Evolutionary conservation across 53 echinoderm and acorn worm genomes (phyloP).

Genomic region (Glandiceps talaboti): DNA sequence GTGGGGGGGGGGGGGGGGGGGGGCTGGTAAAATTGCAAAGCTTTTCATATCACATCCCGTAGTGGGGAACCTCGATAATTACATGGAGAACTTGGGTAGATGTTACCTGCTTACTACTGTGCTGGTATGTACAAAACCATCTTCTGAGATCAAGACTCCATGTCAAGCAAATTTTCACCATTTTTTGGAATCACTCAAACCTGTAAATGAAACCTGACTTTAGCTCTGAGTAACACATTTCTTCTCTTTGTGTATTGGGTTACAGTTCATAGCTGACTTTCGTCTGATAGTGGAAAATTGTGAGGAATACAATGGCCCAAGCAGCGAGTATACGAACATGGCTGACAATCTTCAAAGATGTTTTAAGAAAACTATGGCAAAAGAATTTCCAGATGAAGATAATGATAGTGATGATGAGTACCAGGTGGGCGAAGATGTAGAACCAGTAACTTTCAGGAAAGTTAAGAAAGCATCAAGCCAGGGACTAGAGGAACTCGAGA

Average conservation of each 20-base stretch:
- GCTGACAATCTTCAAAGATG: slow-evolving; percentile 50
- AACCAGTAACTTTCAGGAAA: background rate
- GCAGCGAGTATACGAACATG: slow-evolving; percentile 93
- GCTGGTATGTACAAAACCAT: too few relatives aligned
- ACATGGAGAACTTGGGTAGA: too few relatives aligned
- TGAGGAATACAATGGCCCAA: slow-evolving; percentile 83
- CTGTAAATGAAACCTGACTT: background rate
- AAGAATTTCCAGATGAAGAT: slow-evolving; percentile 4
- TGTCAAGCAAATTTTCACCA: background rate
- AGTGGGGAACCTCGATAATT: too few relatives aligned
- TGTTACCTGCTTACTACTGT: too few relatives aligned
- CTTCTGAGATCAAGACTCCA: background rate
- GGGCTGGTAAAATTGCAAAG: too few relatives aligned
- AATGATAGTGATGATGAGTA: background rate
- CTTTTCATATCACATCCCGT: too few relatives aligned
- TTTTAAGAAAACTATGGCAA: slow-evolving; percentile 4
- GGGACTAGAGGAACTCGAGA: background rate
- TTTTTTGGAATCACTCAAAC: background rate
- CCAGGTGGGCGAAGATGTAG: background rate
- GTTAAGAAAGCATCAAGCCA: background rate
- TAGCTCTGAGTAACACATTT: background rate
- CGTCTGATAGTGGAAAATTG: slow-evolving; percentile 85
- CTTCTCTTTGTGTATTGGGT: too few relatives aligned
- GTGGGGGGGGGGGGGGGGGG: too few relatives aligned
- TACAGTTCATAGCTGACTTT: slow-evolving; percentile 83